Evolutionary conservation across 2,888 invertebrate species (phyloP).

Genomic region (Limenitis camilla): DNA sequence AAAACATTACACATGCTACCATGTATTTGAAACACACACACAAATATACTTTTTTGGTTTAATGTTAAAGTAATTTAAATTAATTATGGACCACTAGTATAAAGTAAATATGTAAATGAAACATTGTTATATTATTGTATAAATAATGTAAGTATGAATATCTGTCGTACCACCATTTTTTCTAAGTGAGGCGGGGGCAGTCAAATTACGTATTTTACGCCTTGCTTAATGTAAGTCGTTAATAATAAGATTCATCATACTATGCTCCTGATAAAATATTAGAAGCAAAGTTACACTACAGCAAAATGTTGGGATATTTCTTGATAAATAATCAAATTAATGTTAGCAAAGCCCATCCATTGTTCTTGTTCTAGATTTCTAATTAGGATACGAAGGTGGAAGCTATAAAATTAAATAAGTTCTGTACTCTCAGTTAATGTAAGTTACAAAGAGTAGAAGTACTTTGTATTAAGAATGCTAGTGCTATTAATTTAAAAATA

Average conservation of each 20-base stretch:
- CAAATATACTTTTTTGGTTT: too few relatives aligned
- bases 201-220: too few relatives aligned
- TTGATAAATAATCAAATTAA: constrained; percentile 15
- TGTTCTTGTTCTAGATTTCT: constrained; percentile 26
- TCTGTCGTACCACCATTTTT: too few relatives aligned
- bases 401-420: constrained; percentile 17
- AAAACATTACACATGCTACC: too few relatives aligned
- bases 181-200: too few relatives aligned
- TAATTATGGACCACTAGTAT: too few relatives aligned
- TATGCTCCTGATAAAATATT: constrained; percentile 14
- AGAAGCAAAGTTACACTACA: neutral
- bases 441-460: constrained; percentile 6
- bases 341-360: constrained; percentile 5
- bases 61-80: too few relatives aligned
- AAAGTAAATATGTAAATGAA: neutral
- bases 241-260: neutral
- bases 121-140: too few relatives aligned
- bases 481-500: neutral
- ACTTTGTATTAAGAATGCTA: constrained; percentile 2
- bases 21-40: too few relatives aligned
- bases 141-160: too few relatives aligned
- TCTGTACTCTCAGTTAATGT: constrained; percentile 11
- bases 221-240: neutral
- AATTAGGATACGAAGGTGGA: constrained; percentile 25
- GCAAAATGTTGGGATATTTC: constrained; percentile 3